Base-by-base conservation (phyloP, 2,113 vertebrate species). In the Ageneiosus marmoratus region DNA sequence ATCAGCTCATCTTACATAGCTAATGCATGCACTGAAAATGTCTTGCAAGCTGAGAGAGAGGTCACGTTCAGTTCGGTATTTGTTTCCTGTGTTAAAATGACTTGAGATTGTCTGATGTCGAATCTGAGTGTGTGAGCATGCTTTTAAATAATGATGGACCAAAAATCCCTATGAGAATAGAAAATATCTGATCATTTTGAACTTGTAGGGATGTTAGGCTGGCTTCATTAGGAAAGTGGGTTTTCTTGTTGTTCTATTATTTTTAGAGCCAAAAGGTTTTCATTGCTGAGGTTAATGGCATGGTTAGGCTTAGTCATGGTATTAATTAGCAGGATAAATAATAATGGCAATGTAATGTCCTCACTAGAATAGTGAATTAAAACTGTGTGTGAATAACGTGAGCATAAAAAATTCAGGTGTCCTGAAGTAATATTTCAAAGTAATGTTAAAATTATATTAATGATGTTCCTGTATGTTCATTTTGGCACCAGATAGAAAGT, bases 1-100 rank as follows among this genome's bases (percentile, higher is more conserved):
- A 77, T 56, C 63, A n/a, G 88, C 80, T 92, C 88, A 48, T 87
- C 88, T 89, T 82, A 86, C 80, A 81, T 62, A 73, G 80, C 8
- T 82, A 27, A 88, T 77, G 51, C 56, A 58, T 70, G 18, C 83
- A 34, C 81, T 80, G 20, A 2, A 69, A 53, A 50, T 67, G 83
- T 70, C 78, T 63, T 69, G 89, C 87, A 80, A 77, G 65, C 82
- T 77, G 72, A 20, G 56, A 77, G 78, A 87, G 48, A 53, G 13
- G 51, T 85, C 89, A 85, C 67, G 37, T 63, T 89, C 88, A 89
- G 75, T 87, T 18, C 50, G 55, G 86, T 85, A 56, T 50, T 34
- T 44, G 11, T 27, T 24, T 18, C 1, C 24, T 77, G 37, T 6
- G 24, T 37, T 56, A 5, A 77, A 56, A 37, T 56, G 44, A 29